These are phyloP conservation scores for Ursus arctos DNA, from an alignment of 2,113 vertebrate genomes.

Conservation along the genomic window DNA sequence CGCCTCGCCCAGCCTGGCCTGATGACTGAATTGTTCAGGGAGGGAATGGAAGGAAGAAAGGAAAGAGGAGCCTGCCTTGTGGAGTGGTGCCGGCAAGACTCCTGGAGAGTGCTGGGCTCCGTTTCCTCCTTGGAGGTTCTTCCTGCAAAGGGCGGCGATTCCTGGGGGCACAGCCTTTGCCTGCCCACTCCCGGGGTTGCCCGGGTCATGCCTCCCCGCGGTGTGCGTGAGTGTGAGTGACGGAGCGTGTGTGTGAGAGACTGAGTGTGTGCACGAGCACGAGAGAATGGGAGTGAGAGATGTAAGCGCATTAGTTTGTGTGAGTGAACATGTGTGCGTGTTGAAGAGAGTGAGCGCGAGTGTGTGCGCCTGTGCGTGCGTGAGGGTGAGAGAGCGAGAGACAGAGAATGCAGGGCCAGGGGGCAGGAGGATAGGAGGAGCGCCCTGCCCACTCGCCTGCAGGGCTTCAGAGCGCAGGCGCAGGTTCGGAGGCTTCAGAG, in stretches of 20 bases:
- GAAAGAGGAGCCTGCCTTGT: not conserved
- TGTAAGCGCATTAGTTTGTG: too few relatives aligned
- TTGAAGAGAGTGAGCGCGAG: not conserved
- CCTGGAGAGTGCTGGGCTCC: not conserved
- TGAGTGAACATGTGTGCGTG: not conserved
- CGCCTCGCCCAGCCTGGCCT: too few relatives aligned
- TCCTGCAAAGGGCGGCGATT: accelerated
- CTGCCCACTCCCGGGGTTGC: not conserved
- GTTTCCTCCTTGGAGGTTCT: not conserved
- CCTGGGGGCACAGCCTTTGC: not conserved
- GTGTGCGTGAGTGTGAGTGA: not conserved
- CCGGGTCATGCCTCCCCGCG: too few relatives aligned
- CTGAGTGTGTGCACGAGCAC: not conserved
- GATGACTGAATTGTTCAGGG: not conserved
- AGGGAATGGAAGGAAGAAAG: not conserved
- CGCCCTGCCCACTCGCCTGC: not conserved
- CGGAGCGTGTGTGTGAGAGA: too few relatives aligned
- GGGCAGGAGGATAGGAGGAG: not conserved
- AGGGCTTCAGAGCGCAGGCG: not conserved
- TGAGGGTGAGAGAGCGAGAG: not conserved
- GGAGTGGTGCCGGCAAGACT: not conserved
- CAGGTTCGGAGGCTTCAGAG: not conserved
- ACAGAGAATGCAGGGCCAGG: accelerated
- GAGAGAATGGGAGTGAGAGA: not conserved
- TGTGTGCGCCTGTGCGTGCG: not conserved